Base-by-base conservation (phyloP, 2,888 invertebrate species). In the Rhagophthalmus giganteus region DNA sequence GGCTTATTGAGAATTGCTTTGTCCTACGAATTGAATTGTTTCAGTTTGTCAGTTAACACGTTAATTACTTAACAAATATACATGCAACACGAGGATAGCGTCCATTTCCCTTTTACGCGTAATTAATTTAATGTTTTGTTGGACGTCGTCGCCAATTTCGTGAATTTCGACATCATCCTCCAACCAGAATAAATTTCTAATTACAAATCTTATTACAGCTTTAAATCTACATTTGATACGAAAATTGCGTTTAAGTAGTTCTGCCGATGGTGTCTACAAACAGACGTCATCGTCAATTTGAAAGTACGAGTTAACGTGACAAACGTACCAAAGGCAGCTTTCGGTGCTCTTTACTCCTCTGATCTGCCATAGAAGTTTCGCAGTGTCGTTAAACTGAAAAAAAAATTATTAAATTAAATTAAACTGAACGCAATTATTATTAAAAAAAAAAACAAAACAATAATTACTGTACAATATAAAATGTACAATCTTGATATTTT, bases 1-100 rank as follows among this genome's bases (percentile, higher is more conserved):
- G 75, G 76, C 57, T 81, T 83, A 44, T 79, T 80, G 34, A 86
- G 68, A 6, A 85, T 70, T 0, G 79, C 73, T 75, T 85, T 85
- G 61, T 85, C 84, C 81, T 83, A 60, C 2, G 63, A 64, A 13
- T 10, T 24, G 4, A 12, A 35, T 4, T 7, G 7, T 30, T 30
- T 6, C 2, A 15, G 8, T 13, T 33, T n/a, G n/a, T n/a, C n/a
- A 8, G n/a, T 20, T 35, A 5, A 11, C 3, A 8, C 5, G 4
- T 1, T 10, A 28, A 28, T n/a, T 14, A 39, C 1, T 30, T 10
- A 8, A 11, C 12, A 30, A 10, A 37, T 13, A 5, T 26, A 39
- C 39, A n/a, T 13, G 10, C 6, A 40, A 14, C 13, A 15, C 14
- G 8, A 42, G 26, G 6, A 14, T n/a, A 2, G 20, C 13, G 6